Percentiles rank a stretch among this genome's conserved stretches.
phyloP scores from a whole-genome alignment of 1,140 invertebrate genomes.

The Macrobrachium nipponense region DNA sequence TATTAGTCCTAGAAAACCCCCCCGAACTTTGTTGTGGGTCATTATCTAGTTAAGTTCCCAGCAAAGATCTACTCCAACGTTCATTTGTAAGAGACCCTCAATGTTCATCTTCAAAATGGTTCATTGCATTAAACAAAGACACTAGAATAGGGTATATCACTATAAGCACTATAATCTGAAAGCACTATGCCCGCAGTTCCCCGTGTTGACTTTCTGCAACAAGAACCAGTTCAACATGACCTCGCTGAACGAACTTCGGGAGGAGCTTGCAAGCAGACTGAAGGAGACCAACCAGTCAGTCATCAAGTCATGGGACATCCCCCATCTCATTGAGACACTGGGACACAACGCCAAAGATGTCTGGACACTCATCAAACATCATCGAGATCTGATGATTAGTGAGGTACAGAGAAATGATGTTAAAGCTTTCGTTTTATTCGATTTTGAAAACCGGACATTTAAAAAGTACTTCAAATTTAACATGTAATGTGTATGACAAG shows the following conservation, averaged over 20 bases:
- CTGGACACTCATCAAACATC: slow-evolving; percentile 23
- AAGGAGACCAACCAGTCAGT: slow-evolving; percentile 2
- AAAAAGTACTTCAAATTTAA: no score
- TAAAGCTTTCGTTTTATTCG: no score
- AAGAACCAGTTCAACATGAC: slow-evolving; percentile 65
- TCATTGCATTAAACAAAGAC: no score
- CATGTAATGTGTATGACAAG: no score
- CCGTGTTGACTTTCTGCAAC: slow-evolving; percentile 64
- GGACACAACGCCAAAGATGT: not conserved
- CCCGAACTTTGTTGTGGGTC: no score
- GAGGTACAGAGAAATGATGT: slow-evolving; percentile 18
- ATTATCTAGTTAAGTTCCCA: no score
- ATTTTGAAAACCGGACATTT: not conserved
- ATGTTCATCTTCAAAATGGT: no score
- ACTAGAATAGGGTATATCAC: no score
- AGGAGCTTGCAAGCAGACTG: not conserved
- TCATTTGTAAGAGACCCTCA: no score
- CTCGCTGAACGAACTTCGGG: slow-evolving; percentile 21
- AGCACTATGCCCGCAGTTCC: slow-evolving; percentile 47
- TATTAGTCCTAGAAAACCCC: no score
- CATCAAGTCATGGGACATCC: not conserved
- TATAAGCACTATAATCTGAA: not conserved
- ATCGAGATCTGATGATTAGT: slow-evolving; percentile 16
- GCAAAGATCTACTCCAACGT: no score
- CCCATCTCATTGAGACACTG: slow-evolving; percentile 1